These are phyloP conservation scores for Microtus richardsoni DNA, from an alignment of 2,113 vertebrate species.

Conservation along the genomic window DNA sequence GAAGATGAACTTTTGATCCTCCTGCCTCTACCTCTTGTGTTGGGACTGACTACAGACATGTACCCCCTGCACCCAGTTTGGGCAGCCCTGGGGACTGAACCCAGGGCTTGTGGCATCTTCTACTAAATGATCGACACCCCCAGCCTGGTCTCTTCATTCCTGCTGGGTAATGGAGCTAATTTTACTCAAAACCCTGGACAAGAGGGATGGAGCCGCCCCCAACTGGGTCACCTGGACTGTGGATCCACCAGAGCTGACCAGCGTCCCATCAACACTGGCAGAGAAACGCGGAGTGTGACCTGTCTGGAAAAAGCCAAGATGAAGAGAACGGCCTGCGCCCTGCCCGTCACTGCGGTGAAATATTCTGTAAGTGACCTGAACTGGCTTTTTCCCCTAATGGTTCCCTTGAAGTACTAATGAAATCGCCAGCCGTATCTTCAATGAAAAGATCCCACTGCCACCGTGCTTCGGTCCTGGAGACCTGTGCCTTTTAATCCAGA, in stretches of 20 bases:
- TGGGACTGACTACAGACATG: neutral
- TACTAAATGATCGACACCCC: too few relatives aligned
- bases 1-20: neutral
- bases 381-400: constrained; percentile 3
- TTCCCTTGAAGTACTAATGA: constrained; percentile 2
- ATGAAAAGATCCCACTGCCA: neutral
- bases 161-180: neutral
- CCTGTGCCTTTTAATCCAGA: neutral
- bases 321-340: neutral
- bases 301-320: neutral
- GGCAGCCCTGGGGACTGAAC: neutral
- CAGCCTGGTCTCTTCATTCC: neutral
- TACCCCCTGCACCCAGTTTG: neutral
- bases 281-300: neutral
- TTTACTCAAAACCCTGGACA: neutral
- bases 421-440: neutral
- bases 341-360: neutral
- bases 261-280: accelerated
- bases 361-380: neutral
- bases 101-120: neutral
- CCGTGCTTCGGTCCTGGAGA: neutral
- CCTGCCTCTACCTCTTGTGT: neutral
- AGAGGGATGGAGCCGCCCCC: neutral
- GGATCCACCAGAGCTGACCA: neutral
- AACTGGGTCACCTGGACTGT: accelerated